Evolutionary conservation across 2,113 vertebrate genomes (phyloP), one percentile per base, ranked within the genome.

Genomic region (Bombycilla garrulus): DNA sequence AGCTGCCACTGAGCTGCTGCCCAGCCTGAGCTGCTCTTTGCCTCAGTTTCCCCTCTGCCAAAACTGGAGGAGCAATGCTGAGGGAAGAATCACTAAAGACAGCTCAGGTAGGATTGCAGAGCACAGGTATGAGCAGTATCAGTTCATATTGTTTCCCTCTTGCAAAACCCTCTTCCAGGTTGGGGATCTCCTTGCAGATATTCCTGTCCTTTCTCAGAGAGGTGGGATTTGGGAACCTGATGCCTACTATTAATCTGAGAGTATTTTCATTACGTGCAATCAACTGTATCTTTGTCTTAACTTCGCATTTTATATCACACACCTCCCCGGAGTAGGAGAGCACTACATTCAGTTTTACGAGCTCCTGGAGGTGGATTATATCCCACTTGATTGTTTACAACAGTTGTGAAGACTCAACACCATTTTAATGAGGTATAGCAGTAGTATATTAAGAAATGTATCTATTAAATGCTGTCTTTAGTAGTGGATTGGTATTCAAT

Each of bases 371-470:
- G 81, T 87, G 87, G 86, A 48, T 89, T 94, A 74, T 93, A 88
- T 95, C 71, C 91, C 53, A 66, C 92, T 96, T 92, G 89, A 81
- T 95, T 94, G 85, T 95, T 93, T 81, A 81, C 47, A 90, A 73
- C 58, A 56, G 54, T 92, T 71, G 54, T 93, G 92, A 94, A 88
- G 38, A 79, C 92, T 70, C 90, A 94, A 65, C 78, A 93, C 71
- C 58, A 76, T 84, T 95, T 97, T 95, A 92, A 96, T 96, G 91
- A 96, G 66, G 42, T 72, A 28, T 72, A 96, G 87, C 71, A 83
- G 47, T 76, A 57, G 51, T 86, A 81, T 64, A 73, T 70, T 88
- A 87, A 91, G 72, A 94, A 93, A 83, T 29, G 14, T n/a, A 51
- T 85, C 83, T 94, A 35, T 95, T 87, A 95, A 96, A 91, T 38